These are phyloP conservation scores for Cephalopterus ornatus DNA, from an alignment of 2,113 vertebrate species.

Conservation along the genomic window DNA sequence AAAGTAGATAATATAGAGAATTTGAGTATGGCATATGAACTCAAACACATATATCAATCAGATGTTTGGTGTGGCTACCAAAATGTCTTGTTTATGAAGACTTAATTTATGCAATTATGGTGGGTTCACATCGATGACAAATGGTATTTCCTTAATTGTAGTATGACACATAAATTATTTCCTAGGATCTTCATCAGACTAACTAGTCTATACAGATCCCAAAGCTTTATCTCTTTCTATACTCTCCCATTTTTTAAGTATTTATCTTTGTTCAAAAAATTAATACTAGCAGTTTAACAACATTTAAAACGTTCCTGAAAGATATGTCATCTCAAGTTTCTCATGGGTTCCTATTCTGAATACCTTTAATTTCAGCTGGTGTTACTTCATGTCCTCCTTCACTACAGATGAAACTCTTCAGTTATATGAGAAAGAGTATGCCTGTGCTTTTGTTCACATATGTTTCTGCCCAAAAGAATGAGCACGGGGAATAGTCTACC, in stretches of 20 bases:
- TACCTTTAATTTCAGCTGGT: background rate
- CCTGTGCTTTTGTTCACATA: background rate
- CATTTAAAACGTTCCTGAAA: background rate
- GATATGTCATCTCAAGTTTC: background rate
- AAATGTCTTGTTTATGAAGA: background rate
- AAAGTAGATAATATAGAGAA: background rate
- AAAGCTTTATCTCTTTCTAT: background rate
- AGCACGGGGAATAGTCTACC: background rate
- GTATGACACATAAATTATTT: background rate
- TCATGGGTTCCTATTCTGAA: background rate
- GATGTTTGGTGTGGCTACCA: background rate
- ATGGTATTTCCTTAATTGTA: background rate
- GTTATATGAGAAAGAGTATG: background rate
- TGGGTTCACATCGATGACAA: background rate
- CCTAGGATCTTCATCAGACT: background rate
- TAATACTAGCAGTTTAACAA: background rate
- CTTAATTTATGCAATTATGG: background rate
- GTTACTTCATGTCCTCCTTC: background rate
- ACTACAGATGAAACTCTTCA: background rate
- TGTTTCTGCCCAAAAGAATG: background rate
- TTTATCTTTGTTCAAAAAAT: background rate
- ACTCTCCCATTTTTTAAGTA: background rate
- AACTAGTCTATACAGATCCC: background rate
- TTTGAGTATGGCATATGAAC: background rate
- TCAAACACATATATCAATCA: background rate